Evolutionary conservation across 1,140 invertebrate species (phyloP).

Genomic region (Drosophila littoralis): DNA sequence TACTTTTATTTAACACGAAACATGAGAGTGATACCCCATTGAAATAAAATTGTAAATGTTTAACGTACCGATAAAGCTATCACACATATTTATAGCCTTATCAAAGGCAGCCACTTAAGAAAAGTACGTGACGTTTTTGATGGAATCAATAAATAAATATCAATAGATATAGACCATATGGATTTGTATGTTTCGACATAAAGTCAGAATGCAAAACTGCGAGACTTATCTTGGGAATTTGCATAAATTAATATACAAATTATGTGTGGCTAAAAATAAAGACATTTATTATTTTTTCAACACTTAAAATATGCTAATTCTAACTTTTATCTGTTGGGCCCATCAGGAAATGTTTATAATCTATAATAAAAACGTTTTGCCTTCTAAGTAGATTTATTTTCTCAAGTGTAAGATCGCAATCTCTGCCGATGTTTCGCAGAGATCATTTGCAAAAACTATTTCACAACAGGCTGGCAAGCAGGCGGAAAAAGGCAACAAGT

Average conservation of each 20-base stretch:
- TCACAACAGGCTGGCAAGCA: not conserved
- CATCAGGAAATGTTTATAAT: not conserved
- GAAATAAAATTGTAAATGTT: too few species aligned
- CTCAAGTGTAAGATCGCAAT: not conserved
- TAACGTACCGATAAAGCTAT: not conserved
- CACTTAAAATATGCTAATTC: too few species aligned
- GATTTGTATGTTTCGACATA: too few species aligned
- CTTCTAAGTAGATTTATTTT: too few species aligned
- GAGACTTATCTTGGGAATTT: too few species aligned
- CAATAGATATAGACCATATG: not conserved
- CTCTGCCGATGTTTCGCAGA: not conserved
- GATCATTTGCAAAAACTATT: not conserved
- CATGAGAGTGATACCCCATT: too few species aligned
- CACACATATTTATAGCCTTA: constrained; percentile 1
- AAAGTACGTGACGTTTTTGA: not conserved
- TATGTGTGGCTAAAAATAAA: too few species aligned
- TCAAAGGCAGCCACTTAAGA: not conserved
- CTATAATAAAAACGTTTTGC: not conserved
- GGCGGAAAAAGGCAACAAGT: not conserved
- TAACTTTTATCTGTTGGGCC: too few species aligned
- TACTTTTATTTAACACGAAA: too few species aligned
- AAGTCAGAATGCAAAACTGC: not conserved
- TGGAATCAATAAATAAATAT: not conserved
- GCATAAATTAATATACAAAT: too few species aligned
- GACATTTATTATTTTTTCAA: too few species aligned